Evolutionary conservation across 2,113 vertebrate species (phyloP).

Genomic region (Malurus cyaneus): DNA sequence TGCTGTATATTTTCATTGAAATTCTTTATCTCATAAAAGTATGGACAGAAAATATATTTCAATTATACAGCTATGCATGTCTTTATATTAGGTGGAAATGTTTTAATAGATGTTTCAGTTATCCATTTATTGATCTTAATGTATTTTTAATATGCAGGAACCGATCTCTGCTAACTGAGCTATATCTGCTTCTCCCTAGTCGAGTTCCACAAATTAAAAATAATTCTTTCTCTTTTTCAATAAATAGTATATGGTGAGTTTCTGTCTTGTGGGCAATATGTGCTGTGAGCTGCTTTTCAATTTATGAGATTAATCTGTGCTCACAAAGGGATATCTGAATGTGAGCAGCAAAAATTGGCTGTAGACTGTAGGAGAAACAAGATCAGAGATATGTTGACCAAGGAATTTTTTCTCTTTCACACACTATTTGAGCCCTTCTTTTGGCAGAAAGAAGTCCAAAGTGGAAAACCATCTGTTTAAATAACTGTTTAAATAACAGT

Average conservation of each 20-base stretch:
- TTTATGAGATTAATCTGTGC: slow-evolving; percentile 26
- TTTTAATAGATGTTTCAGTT: slow-evolving; percentile 55
- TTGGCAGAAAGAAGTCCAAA: background rate
- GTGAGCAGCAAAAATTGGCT: background rate
- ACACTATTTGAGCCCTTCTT: background rate
- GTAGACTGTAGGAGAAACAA: background rate
- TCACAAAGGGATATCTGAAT: background rate
- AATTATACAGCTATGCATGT: slow-evolving; percentile 29
- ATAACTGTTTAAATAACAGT: background rate
- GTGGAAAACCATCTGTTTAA: background rate
- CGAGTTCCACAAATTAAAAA: slow-evolving; percentile 44
- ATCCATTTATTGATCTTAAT: slow-evolving; percentile 67
- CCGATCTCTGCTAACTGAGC: background rate
- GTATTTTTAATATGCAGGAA: slow-evolving; percentile 55
- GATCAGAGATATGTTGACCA: background rate
- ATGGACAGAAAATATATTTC: slow-evolving; percentile 53
- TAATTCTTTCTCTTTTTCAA: slow-evolving; percentile 25
- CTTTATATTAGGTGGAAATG: slow-evolving; percentile 43
- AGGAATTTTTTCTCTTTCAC: background rate
- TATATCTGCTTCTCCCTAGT: slow-evolving; percentile 27
- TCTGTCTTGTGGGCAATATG: background rate
- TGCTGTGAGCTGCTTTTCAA: background rate
- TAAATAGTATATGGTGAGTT: background rate
- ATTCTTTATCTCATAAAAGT: slow-evolving; percentile 32
- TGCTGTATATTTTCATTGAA: slow-evolving; percentile 31